Percentiles rank a stretch among this genome's conserved stretches.
These are phyloP conservation scores for Gopherus flavomarginatus DNA, from an alignment of 2,113 vertebrate species.

Conservation along the genomic window DNA sequence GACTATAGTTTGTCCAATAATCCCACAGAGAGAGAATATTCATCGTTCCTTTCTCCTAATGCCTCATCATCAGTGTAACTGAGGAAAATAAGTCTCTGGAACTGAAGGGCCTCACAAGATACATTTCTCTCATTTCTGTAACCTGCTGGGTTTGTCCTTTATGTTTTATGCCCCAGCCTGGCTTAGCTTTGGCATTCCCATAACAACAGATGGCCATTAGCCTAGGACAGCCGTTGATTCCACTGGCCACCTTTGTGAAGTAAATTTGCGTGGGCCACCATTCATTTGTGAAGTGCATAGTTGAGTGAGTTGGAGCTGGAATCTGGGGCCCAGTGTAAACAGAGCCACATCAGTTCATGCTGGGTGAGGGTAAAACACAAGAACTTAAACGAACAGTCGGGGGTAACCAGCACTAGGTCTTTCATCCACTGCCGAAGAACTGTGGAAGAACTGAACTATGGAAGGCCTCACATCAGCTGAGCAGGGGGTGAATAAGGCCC, in stretches of 20 bases:
- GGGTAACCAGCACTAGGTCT: no score
- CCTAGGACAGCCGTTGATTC: neutral
- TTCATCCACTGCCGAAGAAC: no score
- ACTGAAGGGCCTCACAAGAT: neutral
- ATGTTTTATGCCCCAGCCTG: neutral
- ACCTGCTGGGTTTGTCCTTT: neutral
- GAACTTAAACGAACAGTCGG: no score
- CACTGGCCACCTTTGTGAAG: neutral
- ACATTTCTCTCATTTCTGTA: neutral
- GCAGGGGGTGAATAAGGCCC: no score
- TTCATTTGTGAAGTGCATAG: neutral
- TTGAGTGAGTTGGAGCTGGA: no score
- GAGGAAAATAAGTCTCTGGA: neutral
- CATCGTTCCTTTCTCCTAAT: neutral
- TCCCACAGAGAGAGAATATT: neutral
- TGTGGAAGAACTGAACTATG: fast-evolving
- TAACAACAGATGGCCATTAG: no score
- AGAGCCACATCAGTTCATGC: no score
- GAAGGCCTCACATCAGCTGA: no score
- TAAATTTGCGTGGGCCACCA: no score
- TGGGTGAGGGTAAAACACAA: no score
- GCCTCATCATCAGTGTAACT: neutral
- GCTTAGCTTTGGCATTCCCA: neutral
- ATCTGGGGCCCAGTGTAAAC: no score
- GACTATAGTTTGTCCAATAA: neutral